A percentile compares a stretch with the other conserved stretches of the same genome.
Conservation (phyloP, 2,797 vertebrate genomes). For the Gobionotothen gibberifrons region DNA sequence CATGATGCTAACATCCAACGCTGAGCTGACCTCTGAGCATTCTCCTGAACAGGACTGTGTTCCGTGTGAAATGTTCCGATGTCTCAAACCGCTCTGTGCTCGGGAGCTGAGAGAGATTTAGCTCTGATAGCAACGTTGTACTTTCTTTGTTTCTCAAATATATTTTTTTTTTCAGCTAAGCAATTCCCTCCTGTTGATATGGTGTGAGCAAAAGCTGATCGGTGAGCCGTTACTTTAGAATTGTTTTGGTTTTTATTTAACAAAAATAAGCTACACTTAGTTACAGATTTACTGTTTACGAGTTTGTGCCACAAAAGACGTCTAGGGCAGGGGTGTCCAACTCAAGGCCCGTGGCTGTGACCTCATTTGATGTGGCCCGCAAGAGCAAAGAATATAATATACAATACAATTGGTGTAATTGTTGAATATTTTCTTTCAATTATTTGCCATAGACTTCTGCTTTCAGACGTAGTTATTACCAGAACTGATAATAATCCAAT, state of each 20-base stretch:
- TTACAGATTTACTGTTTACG: no score
- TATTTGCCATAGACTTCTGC: no score
- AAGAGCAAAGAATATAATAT: no score
- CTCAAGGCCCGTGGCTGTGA: no score
- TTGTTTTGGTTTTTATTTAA: neutral
- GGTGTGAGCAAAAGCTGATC: neutral
- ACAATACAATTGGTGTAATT: no score
- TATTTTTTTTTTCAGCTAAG: neutral
- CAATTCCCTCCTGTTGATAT: neutral
- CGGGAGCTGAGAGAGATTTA: neutral
- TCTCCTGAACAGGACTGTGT: neutral
- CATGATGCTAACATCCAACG: conserved; percentile 26
- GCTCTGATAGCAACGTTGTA: neutral
- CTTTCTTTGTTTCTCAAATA: neutral
- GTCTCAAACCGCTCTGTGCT: neutral
- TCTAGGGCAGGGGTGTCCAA: no score
- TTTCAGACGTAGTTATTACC: no score
- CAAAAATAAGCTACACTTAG: neutral
- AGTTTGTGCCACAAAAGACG: no score
- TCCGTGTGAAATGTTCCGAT: neutral
- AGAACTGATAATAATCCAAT: no score
- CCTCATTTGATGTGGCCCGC: no score
- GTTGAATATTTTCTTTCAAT: no score
- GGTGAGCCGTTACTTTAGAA: conserved; percentile 1
- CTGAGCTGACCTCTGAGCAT: neutral